A percentile compares a stretch with the other conserved stretches of the same genome.
Evolutionary conservation across 2,113 vertebrate species (phyloP).

Genomic region (Odontophorus gujanensis): DNA sequence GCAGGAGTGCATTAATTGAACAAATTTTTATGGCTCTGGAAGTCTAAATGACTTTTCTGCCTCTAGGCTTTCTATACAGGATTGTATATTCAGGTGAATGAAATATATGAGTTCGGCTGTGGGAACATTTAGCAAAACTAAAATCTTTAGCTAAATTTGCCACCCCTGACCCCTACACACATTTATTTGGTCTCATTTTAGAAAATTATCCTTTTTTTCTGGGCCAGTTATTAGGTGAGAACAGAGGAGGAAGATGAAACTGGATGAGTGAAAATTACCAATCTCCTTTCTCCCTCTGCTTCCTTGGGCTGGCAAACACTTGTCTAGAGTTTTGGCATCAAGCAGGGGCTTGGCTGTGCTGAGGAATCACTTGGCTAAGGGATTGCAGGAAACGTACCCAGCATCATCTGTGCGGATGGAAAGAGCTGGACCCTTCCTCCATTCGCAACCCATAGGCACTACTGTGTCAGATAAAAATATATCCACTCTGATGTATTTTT

Average conservation of each 20-base stretch:
- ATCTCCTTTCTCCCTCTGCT: neutral
- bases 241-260: neutral
- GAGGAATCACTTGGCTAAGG: neutral
- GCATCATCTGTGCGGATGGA: neutral
- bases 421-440: neutral
- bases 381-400: neutral
- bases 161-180: slow-evolving; percentile 16
- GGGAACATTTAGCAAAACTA: slow-evolving; percentile 51
- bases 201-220: neutral
- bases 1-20: slow-evolving; percentile 53
- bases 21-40: slow-evolving; percentile 55
- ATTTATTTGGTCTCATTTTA: slow-evolving; percentile 42
- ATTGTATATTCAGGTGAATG: slow-evolving; percentile 44
- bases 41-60: slow-evolving; percentile 61
- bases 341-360: neutral
- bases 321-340: too few species aligned
- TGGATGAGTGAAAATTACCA: neutral
- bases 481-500: neutral
- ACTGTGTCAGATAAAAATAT: neutral
- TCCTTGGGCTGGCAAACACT: fast-evolving
- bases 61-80: slow-evolving; percentile 30
- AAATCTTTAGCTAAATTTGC: slow-evolving; percentile 56
- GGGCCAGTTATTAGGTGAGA: neutral
- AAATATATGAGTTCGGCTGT: slow-evolving; percentile 22
- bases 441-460: neutral